Base-by-base conservation (phyloP, 2,797 vertebrate genomes). In the Calcarius lapponicus region DNA sequence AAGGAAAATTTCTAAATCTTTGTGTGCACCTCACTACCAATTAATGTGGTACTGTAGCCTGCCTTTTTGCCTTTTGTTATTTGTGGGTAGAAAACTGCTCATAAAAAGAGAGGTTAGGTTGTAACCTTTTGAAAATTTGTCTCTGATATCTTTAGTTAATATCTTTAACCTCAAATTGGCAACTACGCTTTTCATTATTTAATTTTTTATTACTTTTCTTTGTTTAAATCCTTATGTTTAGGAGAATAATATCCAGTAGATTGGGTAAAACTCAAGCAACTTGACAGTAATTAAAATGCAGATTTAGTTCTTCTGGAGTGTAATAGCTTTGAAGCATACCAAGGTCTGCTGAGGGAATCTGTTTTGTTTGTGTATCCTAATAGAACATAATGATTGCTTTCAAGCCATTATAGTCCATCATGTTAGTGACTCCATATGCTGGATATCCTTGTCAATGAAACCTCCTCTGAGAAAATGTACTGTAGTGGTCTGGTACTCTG, bases 341-440 rank as follows among this genome's bases (percentile, higher is more conserved):
- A 74, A 80, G 76, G 83, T 95, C 92, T 93, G 83, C 81, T 91
- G 79, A 93, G 76, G 87, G 86, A 96, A 87, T 95, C 72, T 92
- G 75, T 72, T 95, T 67, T 92, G 87, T 93, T 96, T 96, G 84
- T 94, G 48, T 82, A 88, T 86, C 86, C 57, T 95, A 92, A 95
- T 87, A 92, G 94, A 79, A 78, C 62, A 79, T 92, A 95, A 97
- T 96, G 91, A 75, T 73, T 92, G 86, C 93, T 97, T 96, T 96
- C 90, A 92, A 96, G 66, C 81, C 62, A 90, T 97, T 96, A 90
- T 58, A 92, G 92, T 80, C 79, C 80, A 91, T 95, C 90, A 90
- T 56, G 69, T 90, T 92, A 89, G 92, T 69, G 83, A 88, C 79
- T 95, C 87, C 73, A 90, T 94, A 81, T 70, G 73, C 76, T 95